Percentiles rank a stretch among this genome's conserved stretches.
phyloP scores from a whole-genome alignment of 2,888 invertebrate genomes.

The Microplitis deprimator region DNA sequence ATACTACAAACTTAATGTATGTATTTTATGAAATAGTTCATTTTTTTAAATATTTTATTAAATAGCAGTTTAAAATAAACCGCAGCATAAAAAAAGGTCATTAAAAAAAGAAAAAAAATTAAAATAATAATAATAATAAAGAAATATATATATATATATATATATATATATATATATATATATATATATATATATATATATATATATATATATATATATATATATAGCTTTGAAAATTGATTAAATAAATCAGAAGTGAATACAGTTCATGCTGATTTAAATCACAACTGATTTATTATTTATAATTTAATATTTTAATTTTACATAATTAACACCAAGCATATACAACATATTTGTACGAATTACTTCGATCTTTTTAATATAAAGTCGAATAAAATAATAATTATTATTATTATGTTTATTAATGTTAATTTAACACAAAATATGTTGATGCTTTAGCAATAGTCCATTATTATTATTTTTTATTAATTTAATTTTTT shows the following conservation, averaged over 20 bases:
- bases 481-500: constrained; percentile 4
- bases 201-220: constrained; percentile 31
- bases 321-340: constrained; percentile 67
- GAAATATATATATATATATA: constrained; percentile 33
- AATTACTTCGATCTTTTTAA: constrained; percentile 61
- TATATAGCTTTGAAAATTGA: constrained; percentile 40
- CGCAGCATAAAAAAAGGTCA: background rate
- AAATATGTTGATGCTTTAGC: constrained; percentile 57
- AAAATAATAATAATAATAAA: constrained; percentile 9
- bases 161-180: constrained; percentile 31
- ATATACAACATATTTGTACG: constrained; percentile 72
- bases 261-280: constrained; percentile 34
- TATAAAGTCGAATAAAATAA: background rate
- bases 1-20: background rate
- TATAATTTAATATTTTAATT: constrained; percentile 56
- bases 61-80: background rate
- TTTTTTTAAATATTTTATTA: background rate
- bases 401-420: constrained; percentile 1
- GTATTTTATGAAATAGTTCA: background rate
- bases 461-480: constrained; percentile 1
- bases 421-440: constrained; percentile 52
- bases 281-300: constrained; percentile 36
- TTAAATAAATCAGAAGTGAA: constrained; percentile 40
- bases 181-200: constrained; percentile 31
- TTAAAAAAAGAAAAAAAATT: constrained; percentile 20